phyloP scores from a whole-genome alignment of 1,140 invertebrate genomes.

The Rhynchophorus ferrugineus region DNA sequence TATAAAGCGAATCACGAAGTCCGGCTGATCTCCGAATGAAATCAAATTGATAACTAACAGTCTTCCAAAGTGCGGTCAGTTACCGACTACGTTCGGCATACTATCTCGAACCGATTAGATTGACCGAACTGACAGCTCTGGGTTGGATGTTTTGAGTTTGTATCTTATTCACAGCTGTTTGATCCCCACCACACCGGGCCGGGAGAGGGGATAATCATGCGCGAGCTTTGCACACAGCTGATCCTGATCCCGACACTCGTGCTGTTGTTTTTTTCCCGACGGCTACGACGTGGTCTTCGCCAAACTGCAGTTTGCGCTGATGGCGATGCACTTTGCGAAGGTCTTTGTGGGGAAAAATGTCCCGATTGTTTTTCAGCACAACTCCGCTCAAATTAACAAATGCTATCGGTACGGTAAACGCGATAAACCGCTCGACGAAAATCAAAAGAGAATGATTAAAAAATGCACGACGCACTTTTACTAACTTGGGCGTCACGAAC shows the following conservation, averaged over 20 bases:
- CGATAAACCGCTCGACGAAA: too few relatives aligned
- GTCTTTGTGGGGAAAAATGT: too few relatives aligned
- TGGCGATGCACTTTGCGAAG: too few relatives aligned
- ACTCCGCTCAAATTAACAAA: too few relatives aligned
- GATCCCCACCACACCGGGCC: constrained; percentile 18
- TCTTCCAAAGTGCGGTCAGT: constrained; percentile 30
- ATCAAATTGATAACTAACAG: constrained; percentile 6
- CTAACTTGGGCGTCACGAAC: too few relatives aligned
- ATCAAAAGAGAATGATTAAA: too few relatives aligned
- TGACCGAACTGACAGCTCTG: constrained; percentile 33
- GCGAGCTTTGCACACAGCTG: constrained; percentile 23
- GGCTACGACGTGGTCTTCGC: too few relatives aligned
- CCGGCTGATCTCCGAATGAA: constrained; percentile 1
- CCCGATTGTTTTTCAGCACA: too few relatives aligned
- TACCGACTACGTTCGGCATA: constrained; percentile 33
- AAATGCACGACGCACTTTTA: too few relatives aligned
- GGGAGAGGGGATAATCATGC: constrained; percentile 25
- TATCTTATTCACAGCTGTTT: constrained; percentile 38
- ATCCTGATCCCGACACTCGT: constrained; percentile 12
- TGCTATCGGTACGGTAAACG: too few relatives aligned
- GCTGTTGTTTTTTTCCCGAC: neutral
- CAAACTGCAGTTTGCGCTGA: neutral
- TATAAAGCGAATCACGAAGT: constrained; percentile 11
- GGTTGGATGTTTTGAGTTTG: constrained; percentile 36
- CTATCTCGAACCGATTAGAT: constrained; percentile 15